Evolutionary conservation across 2,888 invertebrate genomes (phyloP).

Genomic region (Chrysina gloriosa): DNA sequence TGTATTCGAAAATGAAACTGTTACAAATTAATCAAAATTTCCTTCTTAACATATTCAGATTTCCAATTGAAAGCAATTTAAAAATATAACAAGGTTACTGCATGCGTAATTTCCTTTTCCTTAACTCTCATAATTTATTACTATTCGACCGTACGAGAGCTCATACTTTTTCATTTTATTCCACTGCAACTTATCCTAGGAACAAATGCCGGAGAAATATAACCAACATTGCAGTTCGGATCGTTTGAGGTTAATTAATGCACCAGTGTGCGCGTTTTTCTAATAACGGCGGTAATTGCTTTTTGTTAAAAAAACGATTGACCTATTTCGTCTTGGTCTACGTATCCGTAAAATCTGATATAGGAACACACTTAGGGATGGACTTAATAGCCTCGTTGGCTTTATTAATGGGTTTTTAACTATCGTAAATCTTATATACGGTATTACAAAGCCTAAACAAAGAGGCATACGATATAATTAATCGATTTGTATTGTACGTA

Average conservation of each 20-base stretch:
- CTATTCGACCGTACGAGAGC: too few relatives aligned
- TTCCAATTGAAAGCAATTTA: too few relatives aligned
- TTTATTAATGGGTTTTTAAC: background rate
- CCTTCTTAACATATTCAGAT: too few relatives aligned
- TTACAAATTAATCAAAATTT: too few relatives aligned
- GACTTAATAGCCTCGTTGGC: background rate
- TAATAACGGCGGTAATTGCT: background rate
- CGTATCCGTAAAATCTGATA: background rate
- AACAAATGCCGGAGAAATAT: too few relatives aligned
- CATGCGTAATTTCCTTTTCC: too few relatives aligned
- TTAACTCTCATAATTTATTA: too few relatives aligned
- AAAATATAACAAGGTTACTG: too few relatives aligned
- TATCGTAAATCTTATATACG: background rate
- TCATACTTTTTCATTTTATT: too few relatives aligned
- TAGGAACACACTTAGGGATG: background rate
- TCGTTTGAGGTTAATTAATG: background rate
- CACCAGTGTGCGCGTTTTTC: background rate
- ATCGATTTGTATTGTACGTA: too few relatives aligned
- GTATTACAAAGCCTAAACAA: background rate
- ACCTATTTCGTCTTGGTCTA: background rate
- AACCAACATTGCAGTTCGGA: background rate
- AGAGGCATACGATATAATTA: background rate
- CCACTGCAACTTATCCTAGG: too few relatives aligned
- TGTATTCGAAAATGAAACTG: too few relatives aligned
- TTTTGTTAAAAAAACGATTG: background rate